Percentiles rank a stretch among this genome's conserved stretches.
phyloP scores from a whole-genome alignment of 2,113 vertebrate species.

The Callorhinus ursinus region DNA sequence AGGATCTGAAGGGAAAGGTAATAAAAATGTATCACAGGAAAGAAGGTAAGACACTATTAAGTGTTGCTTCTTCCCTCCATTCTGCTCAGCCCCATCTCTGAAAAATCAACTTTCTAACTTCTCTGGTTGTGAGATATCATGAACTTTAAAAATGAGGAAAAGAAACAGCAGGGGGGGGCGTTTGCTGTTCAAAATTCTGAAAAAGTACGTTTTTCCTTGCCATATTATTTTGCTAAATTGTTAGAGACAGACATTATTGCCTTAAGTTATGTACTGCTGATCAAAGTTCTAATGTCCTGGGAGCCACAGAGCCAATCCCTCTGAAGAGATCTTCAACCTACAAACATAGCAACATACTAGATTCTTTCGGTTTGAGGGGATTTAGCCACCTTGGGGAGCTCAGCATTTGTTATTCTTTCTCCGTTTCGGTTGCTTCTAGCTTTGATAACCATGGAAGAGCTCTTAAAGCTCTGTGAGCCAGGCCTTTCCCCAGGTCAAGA shows the following conservation, averaged over 20 bases:
- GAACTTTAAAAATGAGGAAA: not conserved
- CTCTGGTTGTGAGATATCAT: not conserved
- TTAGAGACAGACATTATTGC: not conserved
- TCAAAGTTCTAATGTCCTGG: not conserved
- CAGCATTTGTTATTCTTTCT: not conserved
- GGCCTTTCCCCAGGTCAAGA: not conserved
- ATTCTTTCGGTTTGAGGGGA: not conserved
- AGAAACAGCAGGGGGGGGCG: no score
- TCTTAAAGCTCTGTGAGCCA: not conserved
- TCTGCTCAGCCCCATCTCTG: not conserved
- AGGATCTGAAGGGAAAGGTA: not conserved
- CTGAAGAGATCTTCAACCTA: not conserved
- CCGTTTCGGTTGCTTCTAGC: not conserved
- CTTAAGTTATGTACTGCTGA: not conserved
- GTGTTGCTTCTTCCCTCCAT: not conserved
- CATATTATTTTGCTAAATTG: not conserved
- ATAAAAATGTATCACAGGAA: not conserved
- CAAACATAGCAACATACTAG: no score
- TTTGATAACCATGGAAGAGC: not conserved
- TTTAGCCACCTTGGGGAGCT: not conserved
- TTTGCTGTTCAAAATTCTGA: not conserved
- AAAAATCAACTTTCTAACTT: not conserved
- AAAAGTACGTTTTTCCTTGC: not conserved
- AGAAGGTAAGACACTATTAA: not conserved
- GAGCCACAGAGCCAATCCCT: accelerated